Evolutionary conservation across 1,140 invertebrate species (phyloP).

Genomic region (Cydia pomonella): DNA sequence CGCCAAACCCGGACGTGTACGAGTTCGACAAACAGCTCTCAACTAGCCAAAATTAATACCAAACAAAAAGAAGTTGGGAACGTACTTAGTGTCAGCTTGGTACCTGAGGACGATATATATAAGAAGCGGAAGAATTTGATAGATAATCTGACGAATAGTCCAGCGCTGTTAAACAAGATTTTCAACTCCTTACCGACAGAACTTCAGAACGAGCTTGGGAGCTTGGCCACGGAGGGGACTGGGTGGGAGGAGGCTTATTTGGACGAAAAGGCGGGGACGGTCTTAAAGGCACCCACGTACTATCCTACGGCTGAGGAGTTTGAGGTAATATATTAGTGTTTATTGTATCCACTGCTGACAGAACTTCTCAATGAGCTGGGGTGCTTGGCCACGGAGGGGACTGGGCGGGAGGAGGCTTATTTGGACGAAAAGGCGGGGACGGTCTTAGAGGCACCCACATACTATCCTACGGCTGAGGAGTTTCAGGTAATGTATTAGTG

Average conservation of each 20-base stretch:
- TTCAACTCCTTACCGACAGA: neutral
- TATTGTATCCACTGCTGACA: no score
- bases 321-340: constrained; percentile 39
- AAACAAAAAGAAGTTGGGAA: neutral
- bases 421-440: no score
- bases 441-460: no score
- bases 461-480: no score
- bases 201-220: neutral
- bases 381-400: no score
- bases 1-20: constrained; percentile 4
- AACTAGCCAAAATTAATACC: neutral
- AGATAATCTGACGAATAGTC: neutral
- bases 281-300: constrained; percentile 48
- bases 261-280: neutral
- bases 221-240: neutral
- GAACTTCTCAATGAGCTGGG: no score
- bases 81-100: neutral
- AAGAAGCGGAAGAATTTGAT: neutral
- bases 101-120: neutral
- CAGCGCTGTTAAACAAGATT: neutral
- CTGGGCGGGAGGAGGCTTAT: no score
- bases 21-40: constrained; percentile 7
- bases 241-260: neutral
- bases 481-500: no score
- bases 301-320: constrained; percentile 53